Evolutionary conservation across 2,113 vertebrate species (phyloP), one percentile per base, ranked within the genome.

Genomic region (Tonatia bakeri): DNA sequence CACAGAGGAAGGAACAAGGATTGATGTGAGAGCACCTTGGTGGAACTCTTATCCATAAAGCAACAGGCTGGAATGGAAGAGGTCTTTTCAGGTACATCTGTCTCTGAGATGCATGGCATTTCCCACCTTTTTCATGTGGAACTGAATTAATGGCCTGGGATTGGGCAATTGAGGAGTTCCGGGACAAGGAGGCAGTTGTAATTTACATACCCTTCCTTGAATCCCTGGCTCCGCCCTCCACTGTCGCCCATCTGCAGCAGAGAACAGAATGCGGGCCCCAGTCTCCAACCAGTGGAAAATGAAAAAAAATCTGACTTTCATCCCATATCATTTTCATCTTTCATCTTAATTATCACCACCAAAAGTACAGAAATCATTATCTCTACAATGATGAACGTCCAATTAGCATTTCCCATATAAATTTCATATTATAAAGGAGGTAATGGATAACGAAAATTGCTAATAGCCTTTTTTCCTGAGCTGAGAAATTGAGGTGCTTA

Each of bases 371-470:
- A 98, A 98, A 98, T 98, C 98, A 98, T 98, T 98, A 98, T 98
- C 98, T 98, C 98, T 98, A 98, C 95, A 17, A 98, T 98, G 98
- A 98, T 98, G 98, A 98, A 99, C 88, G 1, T 98, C 97, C 98
- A 98, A 98, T 98, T 98, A 98, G 97, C 94, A 97, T 98, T 98
- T 98, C 97, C 98, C 98, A 97, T 98, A 98, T 98, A 98, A 99
- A 98, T 98, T 98, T 98, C 97, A 97, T 97, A 98, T 98, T 98
- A 97, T 95, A 98, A 98, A 98, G 97, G 97, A 98, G 97, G 87
- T 98, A 98, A 98, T 96, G 97, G 98, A 98, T 98, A 98, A 98
- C 97, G 97, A 95, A 98, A 98, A 98, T 98, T 98, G 97, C 96
- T 98, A 98, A 98, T 98, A 96, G 97, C 97, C 94, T 97, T 98